Percentiles rank a stretch among this genome's conserved stretches.
phyloP scores from a whole-genome alignment of 64 coral and sea anemone genomes.

The Montipora sp. region DNA sequence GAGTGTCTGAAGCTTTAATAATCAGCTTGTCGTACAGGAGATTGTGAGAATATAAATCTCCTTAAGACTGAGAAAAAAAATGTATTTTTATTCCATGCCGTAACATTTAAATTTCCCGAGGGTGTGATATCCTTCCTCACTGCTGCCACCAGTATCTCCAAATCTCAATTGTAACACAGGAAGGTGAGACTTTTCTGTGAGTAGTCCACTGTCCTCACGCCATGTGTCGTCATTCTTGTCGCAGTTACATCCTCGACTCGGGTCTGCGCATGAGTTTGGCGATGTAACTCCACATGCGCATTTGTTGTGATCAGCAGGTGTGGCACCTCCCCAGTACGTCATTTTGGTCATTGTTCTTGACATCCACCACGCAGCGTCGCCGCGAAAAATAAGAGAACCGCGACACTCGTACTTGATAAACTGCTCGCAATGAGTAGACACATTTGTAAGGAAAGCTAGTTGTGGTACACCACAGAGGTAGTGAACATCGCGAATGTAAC shows the following conservation, averaged over 20 bases:
- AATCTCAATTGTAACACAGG: background rate
- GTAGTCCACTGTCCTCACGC: background rate
- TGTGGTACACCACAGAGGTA: conserved; percentile 27
- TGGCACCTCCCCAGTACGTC: conserved; percentile 56
- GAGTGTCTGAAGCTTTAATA: too few species aligned
- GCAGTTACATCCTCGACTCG: conserved; percentile 30
- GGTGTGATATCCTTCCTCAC: conserved; percentile 11
- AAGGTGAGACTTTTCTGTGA: background rate
- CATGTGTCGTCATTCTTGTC: background rate
- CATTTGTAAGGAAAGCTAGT: background rate
- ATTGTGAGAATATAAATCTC: too few species aligned
- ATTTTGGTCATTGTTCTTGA: conserved; percentile 9
- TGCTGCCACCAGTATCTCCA: background rate
- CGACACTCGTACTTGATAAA: background rate
- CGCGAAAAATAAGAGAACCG: background rate
- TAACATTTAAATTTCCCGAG: conserved; percentile 13
- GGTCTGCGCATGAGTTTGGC: background rate
- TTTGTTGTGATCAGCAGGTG: background rate
- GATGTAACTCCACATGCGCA: background rate
- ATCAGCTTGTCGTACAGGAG: too few species aligned
- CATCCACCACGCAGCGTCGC: conserved; percentile 24
- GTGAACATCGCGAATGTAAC: background rate
- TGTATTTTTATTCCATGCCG: background rate
- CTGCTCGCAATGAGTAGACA: background rate
- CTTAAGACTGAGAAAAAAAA: too few species aligned